Evolutionary conservation across 1,140 invertebrate genomes (phyloP).

Genomic region (Belonocnema kinseyi): DNA sequence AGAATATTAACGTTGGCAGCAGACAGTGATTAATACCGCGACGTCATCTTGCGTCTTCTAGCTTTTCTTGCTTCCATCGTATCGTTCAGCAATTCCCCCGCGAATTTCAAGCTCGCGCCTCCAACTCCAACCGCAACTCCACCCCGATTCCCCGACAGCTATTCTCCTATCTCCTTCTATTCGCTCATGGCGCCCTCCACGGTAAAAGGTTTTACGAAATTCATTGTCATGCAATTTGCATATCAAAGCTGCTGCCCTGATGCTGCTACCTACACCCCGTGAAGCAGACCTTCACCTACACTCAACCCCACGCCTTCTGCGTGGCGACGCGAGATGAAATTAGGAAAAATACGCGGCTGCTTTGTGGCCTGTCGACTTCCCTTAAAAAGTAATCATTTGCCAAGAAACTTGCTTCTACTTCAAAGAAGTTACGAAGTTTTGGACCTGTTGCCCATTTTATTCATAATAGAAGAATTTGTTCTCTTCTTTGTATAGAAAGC

Average conservation of each 20-base stretch:
- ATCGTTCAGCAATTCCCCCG: conserved; percentile 50
- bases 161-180: conserved; percentile 40
- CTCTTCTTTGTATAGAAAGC: too few species aligned
- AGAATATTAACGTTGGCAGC: conserved; percentile 56
- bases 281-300: conserved; percentile 42
- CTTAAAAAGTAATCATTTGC: conserved; percentile 56
- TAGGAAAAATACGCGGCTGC: conserved; percentile 66
- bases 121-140: conserved; percentile 42
- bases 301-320: conserved; percentile 53
- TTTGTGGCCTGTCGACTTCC: conserved; percentile 56
- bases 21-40: conserved; percentile 74
- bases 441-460: not conserved
- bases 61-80: conserved; percentile 43
- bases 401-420: conserved; percentile 50
- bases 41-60: conserved; percentile 70
- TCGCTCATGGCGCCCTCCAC: conserved; percentile 60
- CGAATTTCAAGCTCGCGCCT: conserved; percentile 52
- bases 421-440: conserved; percentile 1
- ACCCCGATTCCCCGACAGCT: conserved; percentile 27
- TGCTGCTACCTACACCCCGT: conserved; percentile 50
- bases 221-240: conserved; percentile 75
- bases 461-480: too few species aligned
- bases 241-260: conserved; percentile 67
- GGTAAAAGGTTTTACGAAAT: conserved; percentile 76
- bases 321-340: conserved; percentile 58